Evolutionary conservation across 2,888 invertebrate species (phyloP).

Genomic region (Lasioglossum figueresi): DNA sequence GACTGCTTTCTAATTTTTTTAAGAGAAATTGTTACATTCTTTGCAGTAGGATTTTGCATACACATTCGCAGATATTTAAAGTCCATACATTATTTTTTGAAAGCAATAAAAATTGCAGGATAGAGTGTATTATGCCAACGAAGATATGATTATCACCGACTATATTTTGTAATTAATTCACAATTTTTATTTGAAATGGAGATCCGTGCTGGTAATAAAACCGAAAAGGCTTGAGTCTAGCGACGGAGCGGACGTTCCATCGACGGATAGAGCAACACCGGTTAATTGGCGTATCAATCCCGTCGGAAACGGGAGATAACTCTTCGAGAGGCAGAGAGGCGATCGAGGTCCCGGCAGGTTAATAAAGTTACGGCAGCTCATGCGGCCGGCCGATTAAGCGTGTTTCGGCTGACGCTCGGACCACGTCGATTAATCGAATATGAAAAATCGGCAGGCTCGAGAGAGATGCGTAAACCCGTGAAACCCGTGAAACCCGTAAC

Average conservation of each 20-base stretch:
- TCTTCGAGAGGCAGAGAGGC: not conserved
- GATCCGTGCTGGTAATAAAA: not conserved
- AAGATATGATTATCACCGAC: too few species aligned
- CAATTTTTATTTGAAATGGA: not conserved
- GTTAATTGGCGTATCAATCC: conserved; percentile 3
- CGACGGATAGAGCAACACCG: not conserved
- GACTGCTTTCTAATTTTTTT: not conserved
- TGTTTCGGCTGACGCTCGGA: conserved; percentile 59
- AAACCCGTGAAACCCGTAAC: conserved; percentile 20
- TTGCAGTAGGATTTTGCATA: too few species aligned
- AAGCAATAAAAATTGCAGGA: too few species aligned
- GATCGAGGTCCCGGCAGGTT: conserved; percentile 67
- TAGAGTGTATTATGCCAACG: too few species aligned
- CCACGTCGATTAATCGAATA: conserved; percentile 57
- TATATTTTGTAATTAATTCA: not conserved
- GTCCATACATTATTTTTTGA: too few species aligned
- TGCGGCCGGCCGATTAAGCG: conserved; percentile 59
- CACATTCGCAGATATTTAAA: too few species aligned
- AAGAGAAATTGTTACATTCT: too few species aligned
- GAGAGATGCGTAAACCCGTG: conserved; percentile 33
- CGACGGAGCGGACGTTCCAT: not conserved
- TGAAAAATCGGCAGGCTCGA: conserved; percentile 49
- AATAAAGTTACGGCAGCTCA: conserved; percentile 71
- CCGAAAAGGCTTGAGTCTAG: not conserved
- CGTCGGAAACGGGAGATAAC: not conserved